Percentiles rank a stretch among this genome's conserved stretches.
These are phyloP conservation scores for Hypothenemus hampei DNA, from an alignment of 1,140 invertebrate genomes.

Conservation along the genomic window DNA sequence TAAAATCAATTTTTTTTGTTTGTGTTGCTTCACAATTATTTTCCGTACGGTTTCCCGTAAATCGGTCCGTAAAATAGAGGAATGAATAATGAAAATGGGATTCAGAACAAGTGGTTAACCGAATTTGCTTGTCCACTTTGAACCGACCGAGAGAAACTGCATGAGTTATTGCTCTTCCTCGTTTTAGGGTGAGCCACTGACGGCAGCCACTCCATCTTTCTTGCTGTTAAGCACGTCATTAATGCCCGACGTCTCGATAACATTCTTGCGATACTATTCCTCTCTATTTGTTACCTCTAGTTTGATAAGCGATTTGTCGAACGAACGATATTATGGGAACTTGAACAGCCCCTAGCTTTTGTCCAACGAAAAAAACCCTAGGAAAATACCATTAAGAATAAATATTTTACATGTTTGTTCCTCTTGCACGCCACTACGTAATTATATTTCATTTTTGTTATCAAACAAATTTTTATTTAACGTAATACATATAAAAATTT, in stretches of 20 bases:
- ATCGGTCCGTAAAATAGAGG: constrained; percentile 1
- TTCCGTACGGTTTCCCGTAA: too few species aligned
- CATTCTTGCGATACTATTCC: constrained; percentile 23
- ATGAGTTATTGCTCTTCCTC: constrained; percentile 45
- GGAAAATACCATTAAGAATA: too few species aligned
- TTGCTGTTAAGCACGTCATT: constrained; percentile 37
- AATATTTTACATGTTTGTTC: too few species aligned
- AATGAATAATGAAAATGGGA: constrained; percentile 19
- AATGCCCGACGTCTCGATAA: constrained; percentile 42
- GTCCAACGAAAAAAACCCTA: too few species aligned
- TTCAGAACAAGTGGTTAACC: constrained; percentile 21
- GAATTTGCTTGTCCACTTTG: constrained; percentile 21
- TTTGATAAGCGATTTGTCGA: constrained; percentile 21
- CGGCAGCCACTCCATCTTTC: constrained; percentile 55
- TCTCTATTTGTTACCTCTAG: constrained; percentile 38
- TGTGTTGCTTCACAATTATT: too few species aligned
- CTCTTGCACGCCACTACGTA: too few species aligned
- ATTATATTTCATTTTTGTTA: too few species aligned
- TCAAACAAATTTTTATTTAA: too few species aligned
- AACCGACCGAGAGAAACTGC: constrained; percentile 23
- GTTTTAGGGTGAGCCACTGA: constrained; percentile 52
- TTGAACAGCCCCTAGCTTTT: not conserved
- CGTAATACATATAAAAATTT: too few species aligned
- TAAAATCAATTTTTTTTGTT: too few species aligned
- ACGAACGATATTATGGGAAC: not conserved